Conservation (phyloP, 2,888 invertebrate genomes). For the Tachystola acroxantha region DNA sequence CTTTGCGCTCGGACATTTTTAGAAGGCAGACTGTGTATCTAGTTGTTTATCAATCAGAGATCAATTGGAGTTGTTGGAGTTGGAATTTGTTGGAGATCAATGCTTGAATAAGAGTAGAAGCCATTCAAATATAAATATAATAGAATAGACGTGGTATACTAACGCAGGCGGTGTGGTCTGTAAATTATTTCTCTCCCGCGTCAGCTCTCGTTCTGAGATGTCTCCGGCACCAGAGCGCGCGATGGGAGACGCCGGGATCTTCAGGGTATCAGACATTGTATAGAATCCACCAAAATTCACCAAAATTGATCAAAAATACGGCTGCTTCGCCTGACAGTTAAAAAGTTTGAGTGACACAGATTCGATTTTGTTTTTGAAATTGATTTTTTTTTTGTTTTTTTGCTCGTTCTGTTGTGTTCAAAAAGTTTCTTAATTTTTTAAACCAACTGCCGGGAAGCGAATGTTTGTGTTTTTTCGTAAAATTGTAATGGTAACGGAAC, state of each 20-base stretch:
- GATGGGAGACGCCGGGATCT: slow-evolving; percentile 52
- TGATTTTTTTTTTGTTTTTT: neutral
- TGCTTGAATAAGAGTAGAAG: too few relatives aligned
- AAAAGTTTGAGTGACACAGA: slow-evolving; percentile 3
- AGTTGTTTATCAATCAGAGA: too few relatives aligned
- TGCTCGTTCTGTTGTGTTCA: neutral
- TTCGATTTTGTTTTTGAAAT: slow-evolving; percentile 2
- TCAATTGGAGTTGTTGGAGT: too few relatives aligned
- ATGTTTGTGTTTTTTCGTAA: too few relatives aligned
- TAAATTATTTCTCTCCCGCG: slow-evolving; percentile 49
- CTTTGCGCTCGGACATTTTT: too few relatives aligned
- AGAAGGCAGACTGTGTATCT: too few relatives aligned
- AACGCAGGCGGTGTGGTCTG: slow-evolving; percentile 57
- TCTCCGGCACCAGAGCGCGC: slow-evolving; percentile 60
- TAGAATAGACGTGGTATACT: too few relatives aligned
- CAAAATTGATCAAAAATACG: neutral
- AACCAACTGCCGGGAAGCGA: too few relatives aligned
- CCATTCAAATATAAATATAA: too few relatives aligned
- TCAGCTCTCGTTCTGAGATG: slow-evolving; percentile 58
- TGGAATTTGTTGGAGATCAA: too few relatives aligned
- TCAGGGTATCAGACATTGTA: slow-evolving; percentile 57
- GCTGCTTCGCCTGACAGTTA: slow-evolving; percentile 1
- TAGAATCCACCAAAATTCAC: slow-evolving; percentile 11
- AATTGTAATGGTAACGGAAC: too few relatives aligned
- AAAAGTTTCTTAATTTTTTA: too few relatives aligned